Evolutionary conservation across 2,888 invertebrate genomes (phyloP).

Genomic region (Petrolisthes manimaculis): DNA sequence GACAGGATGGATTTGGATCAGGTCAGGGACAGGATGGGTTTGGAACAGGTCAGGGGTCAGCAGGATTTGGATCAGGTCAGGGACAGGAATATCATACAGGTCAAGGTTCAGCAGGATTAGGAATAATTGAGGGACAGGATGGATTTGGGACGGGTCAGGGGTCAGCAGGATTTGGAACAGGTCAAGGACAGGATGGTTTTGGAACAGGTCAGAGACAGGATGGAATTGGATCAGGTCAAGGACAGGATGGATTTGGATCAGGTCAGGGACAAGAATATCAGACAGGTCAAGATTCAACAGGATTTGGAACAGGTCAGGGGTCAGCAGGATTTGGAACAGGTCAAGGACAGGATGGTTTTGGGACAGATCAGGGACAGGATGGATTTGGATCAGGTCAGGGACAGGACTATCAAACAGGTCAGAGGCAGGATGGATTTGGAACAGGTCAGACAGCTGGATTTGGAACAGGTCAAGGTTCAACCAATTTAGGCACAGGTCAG

Average conservation of each 20-base stretch:
- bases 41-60: conserved; percentile 6
- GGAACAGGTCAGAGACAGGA: conserved; percentile 4
- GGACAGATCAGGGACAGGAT: background rate
- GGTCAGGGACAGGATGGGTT: background rate
- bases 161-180: background rate
- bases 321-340: background rate
- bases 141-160: background rate
- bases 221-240: background rate
- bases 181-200: background rate
- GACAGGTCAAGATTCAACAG: background rate
- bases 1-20: background rate
- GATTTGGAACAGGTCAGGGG: background rate
- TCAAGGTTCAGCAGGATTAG: background rate
- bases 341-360: background rate
- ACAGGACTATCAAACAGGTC: background rate
- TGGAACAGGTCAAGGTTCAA: background rate
- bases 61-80: background rate
- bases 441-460: background rate
- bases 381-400: background rate
- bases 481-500: background rate
- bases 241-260: background rate
- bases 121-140: background rate
- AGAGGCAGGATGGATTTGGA: background rate
- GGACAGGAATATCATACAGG: background rate
- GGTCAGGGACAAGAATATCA: background rate